Conservation (phyloP, 1,140 invertebrate species). For the Batillaria attramentaria region DNA sequence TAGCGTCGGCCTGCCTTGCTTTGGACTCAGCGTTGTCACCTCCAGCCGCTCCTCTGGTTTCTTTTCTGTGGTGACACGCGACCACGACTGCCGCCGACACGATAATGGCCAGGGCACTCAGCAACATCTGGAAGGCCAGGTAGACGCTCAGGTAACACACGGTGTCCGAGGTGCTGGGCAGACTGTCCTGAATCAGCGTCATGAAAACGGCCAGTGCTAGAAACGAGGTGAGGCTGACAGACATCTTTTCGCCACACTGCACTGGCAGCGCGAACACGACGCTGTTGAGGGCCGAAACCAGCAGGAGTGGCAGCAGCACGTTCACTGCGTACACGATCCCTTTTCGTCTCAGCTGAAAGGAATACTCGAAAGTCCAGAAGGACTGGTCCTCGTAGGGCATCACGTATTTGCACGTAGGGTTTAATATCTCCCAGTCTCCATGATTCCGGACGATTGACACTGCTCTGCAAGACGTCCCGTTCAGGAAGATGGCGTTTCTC, state of each 20-base stretch:
- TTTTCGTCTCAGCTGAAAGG: slow-evolving; percentile 25
- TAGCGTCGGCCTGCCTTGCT: too few relatives aligned
- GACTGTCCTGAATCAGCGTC: slow-evolving; percentile 35
- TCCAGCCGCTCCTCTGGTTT: too few relatives aligned
- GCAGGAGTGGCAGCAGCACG: slow-evolving; percentile 33
- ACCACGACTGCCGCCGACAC: slow-evolving; percentile 19
- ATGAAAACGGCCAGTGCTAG: slow-evolving; percentile 44
- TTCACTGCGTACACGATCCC: slow-evolving; percentile 25
- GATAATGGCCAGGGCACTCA: slow-evolving; percentile 36
- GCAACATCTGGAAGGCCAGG: slow-evolving; percentile 30
- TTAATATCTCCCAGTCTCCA: background rate
- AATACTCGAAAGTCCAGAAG: slow-evolving; percentile 12
- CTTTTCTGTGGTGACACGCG: slow-evolving; percentile 8
- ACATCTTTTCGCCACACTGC: slow-evolving; percentile 42
- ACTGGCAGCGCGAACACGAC: slow-evolving; percentile 43
- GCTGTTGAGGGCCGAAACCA: slow-evolving; percentile 36
- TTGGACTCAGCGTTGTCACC: too few relatives aligned
- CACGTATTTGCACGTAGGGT: too few relatives aligned
- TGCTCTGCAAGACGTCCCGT: background rate
- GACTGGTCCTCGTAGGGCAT: background rate
- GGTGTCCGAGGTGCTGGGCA: slow-evolving; percentile 40
- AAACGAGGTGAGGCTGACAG: slow-evolving; percentile 37
- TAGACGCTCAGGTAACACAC: slow-evolving; percentile 36
- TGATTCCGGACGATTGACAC: background rate
- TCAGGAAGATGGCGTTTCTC: slow-evolving; percentile 73